A percentile compares a stretch with the other conserved stretches of the same genome.
Evolutionary conservation across 2,888 invertebrate genomes (phyloP).

Genomic region (Heliconius ismenius): DNA sequence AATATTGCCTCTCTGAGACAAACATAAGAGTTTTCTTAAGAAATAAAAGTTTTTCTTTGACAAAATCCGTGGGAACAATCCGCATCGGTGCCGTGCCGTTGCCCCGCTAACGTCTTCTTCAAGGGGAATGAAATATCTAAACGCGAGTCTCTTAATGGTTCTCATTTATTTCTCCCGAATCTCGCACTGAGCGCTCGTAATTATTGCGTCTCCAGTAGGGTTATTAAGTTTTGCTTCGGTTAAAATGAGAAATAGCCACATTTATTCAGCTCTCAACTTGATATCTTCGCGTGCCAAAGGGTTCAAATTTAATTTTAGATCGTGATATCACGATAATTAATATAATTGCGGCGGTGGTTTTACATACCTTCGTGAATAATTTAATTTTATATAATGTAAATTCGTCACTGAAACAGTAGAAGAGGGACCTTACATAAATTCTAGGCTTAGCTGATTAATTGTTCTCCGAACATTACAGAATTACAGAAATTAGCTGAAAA

Average conservation of each 20-base stretch:
- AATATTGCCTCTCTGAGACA: constrained; percentile 12
- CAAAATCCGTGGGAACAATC: constrained; percentile 69
- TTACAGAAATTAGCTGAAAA: background rate
- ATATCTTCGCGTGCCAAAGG: constrained; percentile 70
- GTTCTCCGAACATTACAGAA: background rate
- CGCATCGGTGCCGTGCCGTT: constrained; percentile 57
- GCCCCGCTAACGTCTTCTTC: constrained; percentile 75
- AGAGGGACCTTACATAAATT: background rate
- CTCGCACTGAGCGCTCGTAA: constrained; percentile 77
- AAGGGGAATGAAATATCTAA: constrained; percentile 79
- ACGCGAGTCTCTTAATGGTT: constrained; percentile 78
- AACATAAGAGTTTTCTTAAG: background rate
- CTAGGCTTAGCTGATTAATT: background rate
- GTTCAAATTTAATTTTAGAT: constrained; percentile 77
- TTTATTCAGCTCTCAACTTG: constrained; percentile 77
- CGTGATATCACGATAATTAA: constrained; percentile 72
- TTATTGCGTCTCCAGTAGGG: constrained; percentile 79
- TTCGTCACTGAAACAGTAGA: background rate
- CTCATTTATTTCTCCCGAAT: constrained; percentile 80
- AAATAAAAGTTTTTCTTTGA: constrained; percentile 52
- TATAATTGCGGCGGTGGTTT: constrained; percentile 60
- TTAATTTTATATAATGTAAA: constrained; percentile 2
- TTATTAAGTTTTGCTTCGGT: constrained; percentile 80
- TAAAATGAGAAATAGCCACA: constrained; percentile 79
- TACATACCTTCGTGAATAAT: constrained; percentile 10